Conservation (phyloP, 2,888 invertebrate species). For the Callinectes sapidus region DNA sequence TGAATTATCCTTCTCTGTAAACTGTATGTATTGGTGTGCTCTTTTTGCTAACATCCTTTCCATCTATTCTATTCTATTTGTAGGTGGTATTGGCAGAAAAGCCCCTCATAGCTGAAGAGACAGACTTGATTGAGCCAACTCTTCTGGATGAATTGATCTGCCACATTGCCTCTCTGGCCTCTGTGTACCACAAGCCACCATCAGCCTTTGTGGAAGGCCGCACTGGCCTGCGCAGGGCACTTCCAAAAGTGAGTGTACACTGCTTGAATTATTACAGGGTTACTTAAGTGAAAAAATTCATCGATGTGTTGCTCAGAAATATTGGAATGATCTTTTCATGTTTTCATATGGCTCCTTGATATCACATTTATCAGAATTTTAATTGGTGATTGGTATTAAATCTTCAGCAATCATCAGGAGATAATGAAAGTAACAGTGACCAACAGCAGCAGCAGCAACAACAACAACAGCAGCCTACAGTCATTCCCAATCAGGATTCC, state of each 20-base stretch:
- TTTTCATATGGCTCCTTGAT: neutral
- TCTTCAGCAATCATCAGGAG: conserved; percentile 47
- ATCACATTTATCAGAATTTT: neutral
- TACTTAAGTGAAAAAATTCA: neutral
- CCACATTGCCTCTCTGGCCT: conserved; percentile 97
- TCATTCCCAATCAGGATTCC: conserved; percentile 89
- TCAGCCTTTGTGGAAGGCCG: conserved; percentile 97
- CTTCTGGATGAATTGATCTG: conserved; percentile 98
- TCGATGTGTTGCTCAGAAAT: neutral
- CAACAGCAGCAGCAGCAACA: conserved; percentile 73
- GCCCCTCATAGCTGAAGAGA: conserved; percentile 97
- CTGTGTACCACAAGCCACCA: conserved; percentile 99
- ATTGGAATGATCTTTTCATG: neutral
- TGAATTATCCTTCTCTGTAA: neutral
- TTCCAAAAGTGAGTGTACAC: conserved; percentile 62
- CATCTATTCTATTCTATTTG: neutral
- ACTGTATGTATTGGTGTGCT: neutral
- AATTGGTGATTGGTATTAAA: neutral
- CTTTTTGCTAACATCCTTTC: neutral
- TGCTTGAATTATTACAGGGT: neutral
- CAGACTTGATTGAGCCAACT: conserved; percentile 97
- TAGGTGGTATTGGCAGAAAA: conserved; percentile 97
- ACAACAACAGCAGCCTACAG: conserved; percentile 77
- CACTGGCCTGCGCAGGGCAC: conserved; percentile 73
- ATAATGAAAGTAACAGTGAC: conserved; percentile 68